Evolutionary conservation across 1,140 invertebrate species (phyloP).

Genomic region (Zaprionus africanus): DNA sequence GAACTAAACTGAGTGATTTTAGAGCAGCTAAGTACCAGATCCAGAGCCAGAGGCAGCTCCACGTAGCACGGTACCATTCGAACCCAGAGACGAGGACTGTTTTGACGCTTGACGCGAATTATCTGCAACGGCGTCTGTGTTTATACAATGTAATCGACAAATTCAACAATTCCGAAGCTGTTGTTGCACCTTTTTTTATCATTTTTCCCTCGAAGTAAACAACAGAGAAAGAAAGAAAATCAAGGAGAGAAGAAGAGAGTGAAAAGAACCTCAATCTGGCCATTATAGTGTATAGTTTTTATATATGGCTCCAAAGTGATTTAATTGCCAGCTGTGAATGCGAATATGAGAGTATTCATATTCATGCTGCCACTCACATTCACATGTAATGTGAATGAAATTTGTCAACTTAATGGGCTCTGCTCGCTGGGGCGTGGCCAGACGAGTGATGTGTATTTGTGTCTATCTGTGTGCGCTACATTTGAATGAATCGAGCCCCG

Average conservation of each 20-base stretch:
- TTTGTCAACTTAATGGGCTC: conserved; percentile 75
- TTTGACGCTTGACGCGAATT: conserved; percentile 41
- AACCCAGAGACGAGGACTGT: conserved; percentile 54
- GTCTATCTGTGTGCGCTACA: conserved; percentile 42
- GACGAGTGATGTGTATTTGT: conserved; percentile 13
- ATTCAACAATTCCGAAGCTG: conserved; percentile 60
- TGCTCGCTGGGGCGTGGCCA: conserved; percentile 40
- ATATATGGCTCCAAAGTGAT: conserved; percentile 4
- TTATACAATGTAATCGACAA: conserved; percentile 73
- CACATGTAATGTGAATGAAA: conserved; percentile 74
- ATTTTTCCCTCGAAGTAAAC: conserved; percentile 62
- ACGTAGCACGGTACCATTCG: conserved; percentile 25
- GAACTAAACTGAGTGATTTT: background rate
- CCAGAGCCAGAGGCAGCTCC: background rate
- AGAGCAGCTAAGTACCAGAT: background rate
- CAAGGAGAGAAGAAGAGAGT: background rate
- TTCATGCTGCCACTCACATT: background rate
- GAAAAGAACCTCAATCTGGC: background rate
- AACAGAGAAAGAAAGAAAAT: conserved; percentile 10
- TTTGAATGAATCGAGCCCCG: conserved; percentile 22
- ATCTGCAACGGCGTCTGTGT: conserved; percentile 66
- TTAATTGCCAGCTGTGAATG: conserved; percentile 66
- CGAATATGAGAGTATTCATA: background rate
- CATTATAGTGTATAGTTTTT: background rate
- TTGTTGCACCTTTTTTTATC: conserved; percentile 52